Evolutionary conservation across 2,888 invertebrate species (phyloP).

Genomic region (Eurytoma californica): DNA sequence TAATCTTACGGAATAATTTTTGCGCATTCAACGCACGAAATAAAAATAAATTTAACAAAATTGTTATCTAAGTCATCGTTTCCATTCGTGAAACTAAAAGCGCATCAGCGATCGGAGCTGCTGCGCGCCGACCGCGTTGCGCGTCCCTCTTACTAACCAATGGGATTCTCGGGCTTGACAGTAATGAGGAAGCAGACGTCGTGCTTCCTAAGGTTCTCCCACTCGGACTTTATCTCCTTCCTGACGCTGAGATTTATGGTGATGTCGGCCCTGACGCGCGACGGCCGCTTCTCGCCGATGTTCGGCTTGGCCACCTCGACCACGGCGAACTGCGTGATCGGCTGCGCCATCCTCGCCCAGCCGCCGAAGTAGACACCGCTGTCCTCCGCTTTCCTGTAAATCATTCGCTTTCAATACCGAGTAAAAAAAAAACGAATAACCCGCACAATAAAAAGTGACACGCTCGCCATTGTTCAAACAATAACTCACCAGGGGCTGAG

Average conservation of each 20-base stretch:
- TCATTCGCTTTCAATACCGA: neutral
- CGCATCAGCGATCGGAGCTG: too few relatives aligned
- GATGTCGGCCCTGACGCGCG: conserved; percentile 95
- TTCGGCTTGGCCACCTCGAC: conserved; percentile 96
- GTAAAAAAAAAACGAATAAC: neutral
- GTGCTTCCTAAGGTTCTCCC: conserved; percentile 97
- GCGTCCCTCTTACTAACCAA: conserved; percentile 79
- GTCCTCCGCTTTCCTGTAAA: conserved; percentile 88
- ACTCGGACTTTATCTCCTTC: conserved; percentile 94
- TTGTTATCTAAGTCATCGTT: too few relatives aligned
- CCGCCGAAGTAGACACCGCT: conserved; percentile 93
- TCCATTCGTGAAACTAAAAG: too few relatives aligned
- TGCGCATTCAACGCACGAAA: too few relatives aligned
- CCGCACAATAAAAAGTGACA: neutral
- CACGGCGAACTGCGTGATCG: conserved; percentile 93
- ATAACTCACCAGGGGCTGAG: conserved; percentile 91
- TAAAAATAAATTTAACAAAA: too few relatives aligned
- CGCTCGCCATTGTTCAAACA: conserved; percentile 1
- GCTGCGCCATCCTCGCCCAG: conserved; percentile 99
- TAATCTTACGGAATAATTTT: too few relatives aligned
- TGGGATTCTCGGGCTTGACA: conserved; percentile 88
- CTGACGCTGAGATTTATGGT: conserved; percentile 93
- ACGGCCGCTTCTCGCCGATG: conserved; percentile 95
- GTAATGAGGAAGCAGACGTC: conserved; percentile 98
- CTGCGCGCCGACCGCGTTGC: neutral